Base-by-base conservation (phyloP, 2,888 invertebrate genomes). In the Pemphredon lugubris region DNA sequence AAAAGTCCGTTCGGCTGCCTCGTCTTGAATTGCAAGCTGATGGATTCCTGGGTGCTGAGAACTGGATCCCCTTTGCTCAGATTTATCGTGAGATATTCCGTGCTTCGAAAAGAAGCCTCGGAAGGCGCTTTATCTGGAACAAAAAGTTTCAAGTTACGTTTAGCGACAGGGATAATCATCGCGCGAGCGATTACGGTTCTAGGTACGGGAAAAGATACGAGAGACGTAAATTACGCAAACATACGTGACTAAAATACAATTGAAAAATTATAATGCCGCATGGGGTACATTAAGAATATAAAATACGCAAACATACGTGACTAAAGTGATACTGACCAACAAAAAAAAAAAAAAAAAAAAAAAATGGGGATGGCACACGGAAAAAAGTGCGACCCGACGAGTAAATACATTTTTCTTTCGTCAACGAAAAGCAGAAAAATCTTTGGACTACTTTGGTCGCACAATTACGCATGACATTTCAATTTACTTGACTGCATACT, bases 11-110 rank as follows among this genome's bases (percentile, higher is more conserved):
- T 96, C 6, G 97, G 95, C 86, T 96, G 96, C 67, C 96, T 92
- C 0, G 98, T 98, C 90, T 97, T 97, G 92, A 98, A 98, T 90
- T 96, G 95, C 60, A 98, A 92, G 3, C 95, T 95, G 79, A 98
- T 95, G 73, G 96, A 94, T 89, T 98, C 98, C 88, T 96, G 96
- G 59, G 95, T 95, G 90, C 96, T 96, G 75, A 96, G 95, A 83
- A 97, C 95, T 1, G 96, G 96, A 86, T 96, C 96, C 0, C 95
- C 96, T 89, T 95, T 95, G 69, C 95, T 95, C 83, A 97, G 92
- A 90, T 97, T 96, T 91, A 97, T 97, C 55, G 96, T 96, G 60
- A 98, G 93, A 91, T 96, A 98, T 91, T 98, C 97, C 0, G 94
- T 94, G 4, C 98, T 98, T 59, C 95, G 93, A 90, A 98, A 97